Evolutionary conservation across 2,888 invertebrate genomes (phyloP).

Genomic region (Agrochola litura): DNA sequence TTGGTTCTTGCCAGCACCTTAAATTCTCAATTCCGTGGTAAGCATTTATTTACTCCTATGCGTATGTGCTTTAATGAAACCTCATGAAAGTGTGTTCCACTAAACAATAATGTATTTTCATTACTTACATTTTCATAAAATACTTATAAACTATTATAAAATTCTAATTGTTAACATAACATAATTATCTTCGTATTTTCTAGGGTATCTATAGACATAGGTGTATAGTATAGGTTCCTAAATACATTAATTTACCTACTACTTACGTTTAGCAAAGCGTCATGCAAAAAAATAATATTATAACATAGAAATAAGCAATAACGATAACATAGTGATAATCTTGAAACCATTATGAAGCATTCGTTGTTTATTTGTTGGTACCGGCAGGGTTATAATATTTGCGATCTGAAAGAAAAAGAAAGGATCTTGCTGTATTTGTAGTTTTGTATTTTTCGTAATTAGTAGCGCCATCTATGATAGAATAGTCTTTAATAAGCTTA

Average conservation of each 20-base stretch:
- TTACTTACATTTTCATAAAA: conserved; percentile 1
- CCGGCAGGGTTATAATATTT: conserved; percentile 80
- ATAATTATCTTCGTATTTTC: background rate
- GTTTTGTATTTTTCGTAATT: background rate
- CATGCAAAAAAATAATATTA: background rate
- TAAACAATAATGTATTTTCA: conserved; percentile 13
- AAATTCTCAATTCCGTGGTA: background rate
- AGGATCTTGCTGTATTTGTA: background rate
- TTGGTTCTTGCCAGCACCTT: background rate
- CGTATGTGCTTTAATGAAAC: conserved; percentile 1
- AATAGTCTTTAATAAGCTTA: background rate
- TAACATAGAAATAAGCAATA: conserved; percentile 22
- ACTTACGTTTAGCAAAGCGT: background rate
- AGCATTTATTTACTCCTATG: background rate
- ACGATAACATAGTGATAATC: conserved; percentile 44
- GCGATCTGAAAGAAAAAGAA: conserved; percentile 77
- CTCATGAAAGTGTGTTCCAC: background rate
- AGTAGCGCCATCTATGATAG: conserved; percentile 32
- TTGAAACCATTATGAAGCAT: conserved; percentile 43
- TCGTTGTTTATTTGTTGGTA: conserved; percentile 67
- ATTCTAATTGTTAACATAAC: background rate
- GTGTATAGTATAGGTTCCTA: background rate
- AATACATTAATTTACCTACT: background rate
- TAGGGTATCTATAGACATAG: background rate
- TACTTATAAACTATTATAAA: background rate